These are phyloP conservation scores for Bedellia somnulentella DNA, from an alignment of 2,888 invertebrate species.

Conservation along the genomic window DNA sequence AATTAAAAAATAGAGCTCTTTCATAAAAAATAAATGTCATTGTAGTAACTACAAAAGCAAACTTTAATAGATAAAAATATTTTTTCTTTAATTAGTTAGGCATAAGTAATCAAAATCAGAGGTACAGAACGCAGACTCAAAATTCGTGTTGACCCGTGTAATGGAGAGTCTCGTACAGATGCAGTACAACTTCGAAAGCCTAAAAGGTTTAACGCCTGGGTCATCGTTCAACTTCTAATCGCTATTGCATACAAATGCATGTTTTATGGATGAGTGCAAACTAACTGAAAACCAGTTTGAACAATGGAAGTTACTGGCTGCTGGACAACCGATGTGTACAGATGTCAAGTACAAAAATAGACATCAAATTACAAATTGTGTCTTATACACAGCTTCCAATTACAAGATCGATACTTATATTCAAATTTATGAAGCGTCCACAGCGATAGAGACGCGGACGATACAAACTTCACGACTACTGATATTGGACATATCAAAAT, in stretches of 20 bases:
- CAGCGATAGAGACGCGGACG: slow-evolving; percentile 6
- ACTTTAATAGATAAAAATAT: too few relatives aligned
- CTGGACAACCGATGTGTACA: slow-evolving; percentile 7
- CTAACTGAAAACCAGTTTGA: slow-evolving; percentile 11
- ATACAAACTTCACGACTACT: too few relatives aligned
- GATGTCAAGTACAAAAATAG: too few relatives aligned
- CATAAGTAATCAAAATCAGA: too few relatives aligned
- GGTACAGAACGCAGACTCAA: too few relatives aligned
- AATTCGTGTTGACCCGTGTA: too few relatives aligned
- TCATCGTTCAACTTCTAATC: slow-evolving; percentile 15
- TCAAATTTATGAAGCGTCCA: slow-evolving; percentile 2
- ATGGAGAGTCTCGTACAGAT: slow-evolving; percentile 10
- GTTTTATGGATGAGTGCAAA: slow-evolving; percentile 19
- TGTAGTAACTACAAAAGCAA: too few relatives aligned
- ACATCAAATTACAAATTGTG: slow-evolving; percentile 7
- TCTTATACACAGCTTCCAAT: slow-evolving; percentile 8
- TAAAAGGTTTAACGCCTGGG: slow-evolving; percentile 15
- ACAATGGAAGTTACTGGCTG: too few relatives aligned
- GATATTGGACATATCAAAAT: too few relatives aligned
- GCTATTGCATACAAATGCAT: slow-evolving; percentile 14
- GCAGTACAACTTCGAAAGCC: slow-evolving; percentile 13
- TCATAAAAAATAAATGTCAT: too few relatives aligned
- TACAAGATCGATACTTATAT: slow-evolving; percentile 7
- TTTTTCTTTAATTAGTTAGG: too few relatives aligned
- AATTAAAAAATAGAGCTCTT: too few relatives aligned